Base-by-base conservation (phyloP, 2,113 vertebrate species). In the Trinectes maculatus region DNA sequence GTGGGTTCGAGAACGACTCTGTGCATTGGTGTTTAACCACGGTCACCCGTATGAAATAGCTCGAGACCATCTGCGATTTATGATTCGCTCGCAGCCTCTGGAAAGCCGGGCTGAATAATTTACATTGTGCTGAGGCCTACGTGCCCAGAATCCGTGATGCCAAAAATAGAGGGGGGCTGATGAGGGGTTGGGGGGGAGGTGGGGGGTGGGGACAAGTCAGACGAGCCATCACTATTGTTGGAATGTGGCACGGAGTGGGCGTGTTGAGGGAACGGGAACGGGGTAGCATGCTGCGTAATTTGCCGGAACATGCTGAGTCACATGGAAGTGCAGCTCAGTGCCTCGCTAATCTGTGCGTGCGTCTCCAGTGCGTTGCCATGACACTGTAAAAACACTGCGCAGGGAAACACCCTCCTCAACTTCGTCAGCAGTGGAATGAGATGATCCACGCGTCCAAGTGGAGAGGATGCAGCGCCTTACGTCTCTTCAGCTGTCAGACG, bases 81-180 rank as follows among this genome's bases (percentile, higher is more conserved):
- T 91, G 91, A 92, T 92, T 89, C 73, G 82, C 87, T 89, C 85
- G 77, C 86, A 89, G 90, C 89, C 91, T 84, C 87, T 83, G 89
- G 91, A 88, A 89, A 91, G 85, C 88, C 75, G 66, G 79, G 91
- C 89, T 93, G 91, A 93, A 93, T 93, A 93, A 93, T 93, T 93
- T 92, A 93, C 91, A 93, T 92, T 92, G 89, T 91, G 89, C 91
- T 91, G 86, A 89, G 80, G 80, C 79, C 80, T 75, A 87, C 91
- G 92, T 93, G 92, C 85, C 85, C 85, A 76, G 91, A 92, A 93
- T 92, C 84, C 79, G 63, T 88, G 85, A 92, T 91, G 84, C 87
- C 82, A 77, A 84, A 85, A 88, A 86, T 89, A 85, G 86, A 85
- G 31, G 60, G 77, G 76, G 64, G 59, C 28, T 51, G 73, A 61